Evolutionary conservation across 2,888 invertebrate species (phyloP).

Genomic region (Parnassius mnemosyne): DNA sequence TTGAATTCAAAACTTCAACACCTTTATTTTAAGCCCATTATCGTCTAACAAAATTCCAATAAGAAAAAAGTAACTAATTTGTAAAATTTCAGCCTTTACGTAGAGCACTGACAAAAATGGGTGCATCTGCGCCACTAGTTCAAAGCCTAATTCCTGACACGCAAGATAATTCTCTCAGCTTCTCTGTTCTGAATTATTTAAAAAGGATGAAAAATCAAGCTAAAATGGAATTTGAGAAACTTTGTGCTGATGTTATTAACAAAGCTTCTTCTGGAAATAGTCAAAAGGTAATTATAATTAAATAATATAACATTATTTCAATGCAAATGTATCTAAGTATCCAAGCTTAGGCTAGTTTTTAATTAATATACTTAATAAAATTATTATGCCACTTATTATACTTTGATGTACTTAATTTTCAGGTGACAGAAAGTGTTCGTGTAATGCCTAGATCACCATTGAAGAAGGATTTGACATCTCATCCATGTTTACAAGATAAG

Average conservation of each 20-base stretch:
- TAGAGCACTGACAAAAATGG: constrained; percentile 94
- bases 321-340: not conserved
- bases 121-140: constrained; percentile 89
- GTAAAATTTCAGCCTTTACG: constrained; percentile 86
- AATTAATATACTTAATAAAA: not conserved
- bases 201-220: constrained; percentile 97
- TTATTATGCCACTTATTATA: no score
- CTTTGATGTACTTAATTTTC: constrained; percentile 36
- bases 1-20: no score
- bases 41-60: no score
- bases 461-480: constrained; percentile 89
- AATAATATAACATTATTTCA: not conserved
- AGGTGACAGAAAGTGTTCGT: constrained; percentile 87
- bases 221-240: constrained; percentile 92
- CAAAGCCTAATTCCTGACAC: constrained; percentile 94
- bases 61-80: no score
- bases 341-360: not conserved
- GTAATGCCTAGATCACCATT: constrained; percentile 86
- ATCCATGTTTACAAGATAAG: constrained; percentile 90
- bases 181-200: constrained; percentile 95
- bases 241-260: constrained; percentile 89
- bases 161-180: constrained; percentile 95
- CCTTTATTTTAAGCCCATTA: no score
- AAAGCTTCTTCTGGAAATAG: constrained; percentile 78
- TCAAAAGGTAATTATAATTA: constrained; percentile 63